A percentile compares a stretch with the other conserved stretches of the same genome.
These are phyloP conservation scores for Anaspis maculata DNA, from an alignment of 2,888 invertebrate genomes.

Conservation along the genomic window DNA sequence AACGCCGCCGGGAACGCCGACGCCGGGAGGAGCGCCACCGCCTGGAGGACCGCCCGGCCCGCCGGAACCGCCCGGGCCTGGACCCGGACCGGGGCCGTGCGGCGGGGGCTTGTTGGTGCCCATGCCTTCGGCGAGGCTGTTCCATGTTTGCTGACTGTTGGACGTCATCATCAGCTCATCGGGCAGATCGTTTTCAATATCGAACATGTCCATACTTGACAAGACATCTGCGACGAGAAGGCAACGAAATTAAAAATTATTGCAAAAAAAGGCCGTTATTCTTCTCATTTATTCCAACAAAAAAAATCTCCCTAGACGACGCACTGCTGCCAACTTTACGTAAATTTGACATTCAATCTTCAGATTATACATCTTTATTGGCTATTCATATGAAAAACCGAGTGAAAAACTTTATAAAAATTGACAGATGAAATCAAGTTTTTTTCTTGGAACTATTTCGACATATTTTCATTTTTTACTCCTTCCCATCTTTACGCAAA, in stretches of 20 bases:
- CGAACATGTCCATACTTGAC: slow-evolving; percentile 78
- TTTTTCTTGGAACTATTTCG: no score
- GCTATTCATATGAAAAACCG: no score
- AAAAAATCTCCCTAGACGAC: no score
- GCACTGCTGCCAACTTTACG: no score
- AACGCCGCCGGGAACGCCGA: slow-evolving; percentile 27
- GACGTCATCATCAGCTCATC: slow-evolving; percentile 73
- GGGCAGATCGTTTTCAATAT: slow-evolving; percentile 85
- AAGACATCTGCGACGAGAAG: slow-evolving; percentile 55
- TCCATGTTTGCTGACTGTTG: no score
- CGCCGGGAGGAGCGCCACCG: slow-evolving; percentile 57
- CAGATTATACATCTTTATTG: no score
- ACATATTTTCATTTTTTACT: no score
- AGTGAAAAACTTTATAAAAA: no score
- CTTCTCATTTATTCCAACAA: no score
- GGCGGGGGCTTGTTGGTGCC: slow-evolving; percentile 66
- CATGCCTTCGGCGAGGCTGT: slow-evolving; percentile 49
- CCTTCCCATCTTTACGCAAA: no score
- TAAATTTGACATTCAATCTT: no score
- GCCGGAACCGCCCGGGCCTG: slow-evolving; percentile 51
- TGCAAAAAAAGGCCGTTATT: background rate
- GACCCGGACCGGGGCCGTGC: slow-evolving; percentile 73
- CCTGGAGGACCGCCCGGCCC: slow-evolving; percentile 48
- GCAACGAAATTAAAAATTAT: background rate
- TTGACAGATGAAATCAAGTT: no score